phyloP scores from a whole-genome alignment of 2,797 vertebrate species.

The Lateolabrax maculatus region DNA sequence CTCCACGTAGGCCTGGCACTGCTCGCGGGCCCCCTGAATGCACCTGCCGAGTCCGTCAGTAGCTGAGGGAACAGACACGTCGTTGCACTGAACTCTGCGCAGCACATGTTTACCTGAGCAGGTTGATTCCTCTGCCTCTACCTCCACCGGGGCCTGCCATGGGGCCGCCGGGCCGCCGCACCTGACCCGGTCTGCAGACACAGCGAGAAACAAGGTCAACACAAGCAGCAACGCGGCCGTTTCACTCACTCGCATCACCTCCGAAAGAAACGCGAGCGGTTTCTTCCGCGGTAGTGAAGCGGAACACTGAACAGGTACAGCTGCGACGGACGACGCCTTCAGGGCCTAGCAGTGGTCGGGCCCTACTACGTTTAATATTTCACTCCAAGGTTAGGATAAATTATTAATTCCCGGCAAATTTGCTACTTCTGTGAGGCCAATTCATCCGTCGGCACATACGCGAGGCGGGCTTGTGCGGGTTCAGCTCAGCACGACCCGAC shows the following conservation, averaged over 20 bases:
- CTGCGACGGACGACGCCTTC: constrained; percentile 8
- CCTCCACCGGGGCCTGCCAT: constrained; percentile 95
- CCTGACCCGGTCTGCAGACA: constrained; percentile 90
- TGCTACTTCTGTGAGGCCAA: accelerated
- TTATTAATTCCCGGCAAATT: accelerated
- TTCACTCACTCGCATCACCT: accelerated
- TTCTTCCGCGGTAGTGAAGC: no score
- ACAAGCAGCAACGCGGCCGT: accelerated
- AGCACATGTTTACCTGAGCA: constrained; percentile 89
- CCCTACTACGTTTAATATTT: accelerated
- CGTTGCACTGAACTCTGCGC: accelerated
- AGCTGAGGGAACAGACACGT: accelerated
- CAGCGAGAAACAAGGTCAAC: background rate
- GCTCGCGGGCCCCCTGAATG: no score
- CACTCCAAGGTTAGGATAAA: accelerated
- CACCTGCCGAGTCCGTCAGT: accelerated
- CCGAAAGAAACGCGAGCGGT: no score
- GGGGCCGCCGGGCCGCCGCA: constrained; percentile 88
- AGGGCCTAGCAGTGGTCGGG: constrained; percentile 20
- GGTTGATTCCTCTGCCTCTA: constrained; percentile 95
- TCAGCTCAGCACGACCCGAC: accelerated
- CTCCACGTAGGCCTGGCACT: no score
- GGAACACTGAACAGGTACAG: no score
- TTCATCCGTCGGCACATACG: accelerated
- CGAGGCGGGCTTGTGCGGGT: accelerated